phyloP scores from a whole-genome alignment of 2,797 vertebrate genomes.

The Threskiornis aethiopicus region DNA sequence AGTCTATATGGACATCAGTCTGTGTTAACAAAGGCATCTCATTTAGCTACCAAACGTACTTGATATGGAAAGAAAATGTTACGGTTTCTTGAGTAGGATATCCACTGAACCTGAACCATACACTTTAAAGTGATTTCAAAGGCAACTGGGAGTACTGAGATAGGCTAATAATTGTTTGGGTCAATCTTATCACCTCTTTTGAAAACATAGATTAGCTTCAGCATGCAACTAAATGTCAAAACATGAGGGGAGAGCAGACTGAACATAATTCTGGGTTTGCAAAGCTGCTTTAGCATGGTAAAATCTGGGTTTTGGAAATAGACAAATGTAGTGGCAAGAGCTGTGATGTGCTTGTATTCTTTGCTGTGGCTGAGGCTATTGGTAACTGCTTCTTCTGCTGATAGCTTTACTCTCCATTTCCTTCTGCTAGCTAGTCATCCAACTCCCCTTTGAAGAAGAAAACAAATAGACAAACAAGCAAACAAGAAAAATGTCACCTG shows the following conservation, averaged over 20 bases:
- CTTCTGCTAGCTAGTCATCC: not conserved
- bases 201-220: not conserved
- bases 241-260: not conserved
- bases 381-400: not conserved
- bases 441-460: not conserved
- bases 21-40: not conserved
- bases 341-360: not conserved
- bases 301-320: not conserved
- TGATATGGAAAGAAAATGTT: not conserved
- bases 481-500: not conserved
- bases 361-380: not conserved
- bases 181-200: not conserved
- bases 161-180: not conserved
- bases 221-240: not conserved
- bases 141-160: not conserved
- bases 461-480: not conserved
- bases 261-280: not conserved
- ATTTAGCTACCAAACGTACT: not conserved
- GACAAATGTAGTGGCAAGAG: not conserved
- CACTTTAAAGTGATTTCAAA: slow-evolving; percentile 3
- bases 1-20: not conserved
- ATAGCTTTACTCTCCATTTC: not conserved
- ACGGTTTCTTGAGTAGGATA: not conserved
- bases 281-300: not conserved
- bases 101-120: not conserved